Conservation (phyloP, 1,140 invertebrate genomes). For the Drosophila sulfurigaster region DNA sequence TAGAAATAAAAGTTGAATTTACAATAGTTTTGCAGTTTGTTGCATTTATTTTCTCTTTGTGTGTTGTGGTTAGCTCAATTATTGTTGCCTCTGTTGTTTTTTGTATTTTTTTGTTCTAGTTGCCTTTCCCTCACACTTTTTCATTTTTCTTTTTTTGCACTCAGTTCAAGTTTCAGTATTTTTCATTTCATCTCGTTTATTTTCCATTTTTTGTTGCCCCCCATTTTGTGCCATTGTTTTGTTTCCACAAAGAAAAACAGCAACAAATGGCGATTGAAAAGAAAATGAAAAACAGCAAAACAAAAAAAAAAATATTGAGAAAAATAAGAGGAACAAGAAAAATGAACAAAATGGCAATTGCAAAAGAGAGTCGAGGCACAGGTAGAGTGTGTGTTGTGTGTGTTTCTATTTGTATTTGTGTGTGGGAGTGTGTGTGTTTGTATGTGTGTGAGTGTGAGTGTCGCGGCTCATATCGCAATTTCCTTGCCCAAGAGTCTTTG, state of each 20-base stretch:
- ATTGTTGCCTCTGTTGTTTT: neutral
- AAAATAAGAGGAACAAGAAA: constrained; percentile 16
- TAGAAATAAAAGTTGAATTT: constrained; percentile 65
- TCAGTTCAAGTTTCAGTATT: constrained; percentile 14
- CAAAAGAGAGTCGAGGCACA: no score
- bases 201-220: constrained; percentile 34
- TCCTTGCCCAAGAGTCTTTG: no score
- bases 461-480: no score
- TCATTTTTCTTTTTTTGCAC: constrained; percentile 35
- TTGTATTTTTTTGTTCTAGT: constrained; percentile 3
- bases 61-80: constrained; percentile 25
- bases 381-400: no score
- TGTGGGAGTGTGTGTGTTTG: no score
- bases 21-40: constrained; percentile 74
- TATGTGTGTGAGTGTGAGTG: no score
- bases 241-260: constrained; percentile 72
- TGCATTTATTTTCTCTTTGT: constrained; percentile 36
- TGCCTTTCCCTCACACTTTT: constrained; percentile 5
- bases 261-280: constrained; percentile 68
- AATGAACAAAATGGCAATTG: constrained; percentile 45
- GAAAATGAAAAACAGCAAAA: constrained; percentile 36
- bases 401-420: no score
- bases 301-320: constrained; percentile 16
- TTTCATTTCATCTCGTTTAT: constrained; percentile 1
- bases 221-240: constrained; percentile 59